Evolutionary conservation across 2,113 vertebrate genomes (phyloP).

Genomic region (cattle (Bos taurus)): ARS-UCD2.0 NC_037351.1:740501-741000

Average conservation of each 20-base stretch:
- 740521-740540: rapidly evolving
- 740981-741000: neutral
- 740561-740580: neutral
- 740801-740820: neutral
- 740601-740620: neutral
- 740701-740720: neutral
- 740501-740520: rapidly evolving
- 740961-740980: neutral
- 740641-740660: neutral
- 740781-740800: conserved; percentile 34
- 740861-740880: neutral
- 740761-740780: neutral
- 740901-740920: neutral
- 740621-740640: neutral
- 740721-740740: neutral
- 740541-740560: neutral
- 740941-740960: neutral
- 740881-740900: neutral
- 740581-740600: neutral
- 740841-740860: neutral
- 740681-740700: neutral
- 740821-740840: neutral
- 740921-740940: neutral
- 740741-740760: neutral
- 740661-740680: neutral